Percentiles rank a stretch among this genome's conserved stretches.
These are phyloP conservation scores for Caenorhabditis panamensis DNA, from an alignment of 2,888 invertebrate species.

Conservation along the genomic window DNA sequence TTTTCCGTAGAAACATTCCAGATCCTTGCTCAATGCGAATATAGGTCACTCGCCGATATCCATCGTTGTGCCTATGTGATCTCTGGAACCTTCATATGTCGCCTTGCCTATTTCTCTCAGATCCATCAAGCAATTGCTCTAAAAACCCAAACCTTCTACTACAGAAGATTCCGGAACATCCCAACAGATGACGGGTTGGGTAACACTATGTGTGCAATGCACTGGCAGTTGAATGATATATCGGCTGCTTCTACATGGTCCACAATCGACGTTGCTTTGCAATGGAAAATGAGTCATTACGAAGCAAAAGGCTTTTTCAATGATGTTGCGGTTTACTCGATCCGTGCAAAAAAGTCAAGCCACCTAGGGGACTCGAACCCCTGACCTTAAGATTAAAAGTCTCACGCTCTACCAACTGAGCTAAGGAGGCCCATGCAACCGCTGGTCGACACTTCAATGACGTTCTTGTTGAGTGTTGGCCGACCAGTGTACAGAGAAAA, in stretches of 20 bases:
- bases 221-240: constrained; percentile 98
- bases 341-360: constrained; percentile 66
- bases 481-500: not conserved
- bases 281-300: constrained; percentile 94
- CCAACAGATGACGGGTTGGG: constrained; percentile 83
- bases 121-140: constrained; percentile 90
- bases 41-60: constrained; percentile 28
- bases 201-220: constrained; percentile 94
- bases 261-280: constrained; percentile 88
- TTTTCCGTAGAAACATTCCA: too few species aligned
- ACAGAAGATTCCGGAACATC: constrained; percentile 75
- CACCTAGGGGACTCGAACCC: constrained; percentile 72
- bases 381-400: constrained; percentile 74
- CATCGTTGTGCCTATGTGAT: constrained; percentile 46
- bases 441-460: not conserved
- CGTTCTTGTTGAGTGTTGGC: not conserved
- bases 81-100: constrained; percentile 64
- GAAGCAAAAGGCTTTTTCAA: constrained; percentile 91
- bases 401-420: constrained; percentile 77
- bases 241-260: constrained; percentile 99
- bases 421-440: constrained; percentile 67
- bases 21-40: constrained; percentile 58
- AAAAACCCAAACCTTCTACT: constrained; percentile 84
- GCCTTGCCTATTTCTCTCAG: constrained; percentile 86
- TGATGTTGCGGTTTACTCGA: constrained; percentile 82